A percentile compares a stretch with the other conserved stretches of the same genome.
phyloP scores from a whole-genome alignment of 2,113 vertebrate species.

The Cyprinus carpio region DNA sequence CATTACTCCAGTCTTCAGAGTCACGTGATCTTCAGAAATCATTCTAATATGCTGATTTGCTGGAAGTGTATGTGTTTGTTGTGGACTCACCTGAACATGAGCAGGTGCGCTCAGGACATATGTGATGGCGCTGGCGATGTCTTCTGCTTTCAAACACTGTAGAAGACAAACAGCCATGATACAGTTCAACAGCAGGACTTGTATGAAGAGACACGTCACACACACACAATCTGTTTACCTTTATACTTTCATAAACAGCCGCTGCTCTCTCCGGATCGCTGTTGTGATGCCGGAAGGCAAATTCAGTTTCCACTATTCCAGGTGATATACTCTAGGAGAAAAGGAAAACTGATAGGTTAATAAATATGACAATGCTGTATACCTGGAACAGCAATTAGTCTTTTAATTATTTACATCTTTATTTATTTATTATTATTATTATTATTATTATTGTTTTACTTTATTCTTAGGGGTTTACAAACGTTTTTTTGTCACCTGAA shows the following conservation, averaged over 20 bases:
- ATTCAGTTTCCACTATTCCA: conserved; percentile 93
- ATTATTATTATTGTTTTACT: too few species aligned
- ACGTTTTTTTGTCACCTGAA: too few species aligned
- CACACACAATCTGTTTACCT: conserved; percentile 74
- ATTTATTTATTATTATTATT: too few species aligned
- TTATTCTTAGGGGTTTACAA: too few species aligned
- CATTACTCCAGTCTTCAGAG: not conserved
- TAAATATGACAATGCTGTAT: not conserved
- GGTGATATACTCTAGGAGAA: conserved; percentile 88
- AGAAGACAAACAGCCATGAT: conserved; percentile 1
- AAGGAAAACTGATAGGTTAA: not conserved
- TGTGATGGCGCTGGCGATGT: conserved; percentile 87
- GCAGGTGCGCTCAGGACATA: conserved; percentile 90
- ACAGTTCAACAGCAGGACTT: not conserved
- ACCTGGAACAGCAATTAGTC: not conserved
- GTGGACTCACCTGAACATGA: conserved; percentile 87
- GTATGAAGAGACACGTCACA: not conserved
- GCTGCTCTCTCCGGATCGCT: conserved; percentile 92
- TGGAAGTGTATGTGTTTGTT: not conserved
- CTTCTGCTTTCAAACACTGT: conserved; percentile 94
- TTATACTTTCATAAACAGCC: conserved; percentile 89
- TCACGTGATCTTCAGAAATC: not conserved
- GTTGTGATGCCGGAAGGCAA: conserved; percentile 91
- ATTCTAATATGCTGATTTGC: not conserved
- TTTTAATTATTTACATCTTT: not conserved